Conservation (phyloP, 2,888 invertebrate genomes). For the Yponomeuta malinellus region DNA sequence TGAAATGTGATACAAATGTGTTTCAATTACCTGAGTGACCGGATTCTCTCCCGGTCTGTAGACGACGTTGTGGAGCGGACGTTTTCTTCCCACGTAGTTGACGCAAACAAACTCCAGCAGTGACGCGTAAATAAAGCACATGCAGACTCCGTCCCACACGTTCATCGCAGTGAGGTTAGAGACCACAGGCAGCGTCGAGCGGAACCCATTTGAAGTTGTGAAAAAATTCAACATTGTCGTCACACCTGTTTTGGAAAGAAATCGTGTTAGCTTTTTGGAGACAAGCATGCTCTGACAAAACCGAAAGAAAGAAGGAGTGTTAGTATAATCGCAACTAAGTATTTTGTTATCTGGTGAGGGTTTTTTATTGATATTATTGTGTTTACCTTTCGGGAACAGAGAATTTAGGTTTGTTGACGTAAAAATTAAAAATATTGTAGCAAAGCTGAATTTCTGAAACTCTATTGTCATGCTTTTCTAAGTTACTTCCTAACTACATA, state of each 20-base stretch:
- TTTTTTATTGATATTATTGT: no score
- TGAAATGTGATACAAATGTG: not conserved
- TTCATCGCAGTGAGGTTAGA: conserved; percentile 97
- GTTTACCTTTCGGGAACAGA: no score
- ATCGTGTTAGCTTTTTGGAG: not conserved
- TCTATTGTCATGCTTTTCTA: no score
- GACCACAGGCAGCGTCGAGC: conserved; percentile 93
- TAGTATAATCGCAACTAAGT: not conserved
- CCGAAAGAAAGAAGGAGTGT: no score
- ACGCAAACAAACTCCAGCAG: conserved; percentile 96
- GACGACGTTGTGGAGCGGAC: conserved; percentile 91
- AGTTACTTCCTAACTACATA: no score
- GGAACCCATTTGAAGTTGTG: conserved; percentile 95
- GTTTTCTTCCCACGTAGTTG: conserved; percentile 94
- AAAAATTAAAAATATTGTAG: no score
- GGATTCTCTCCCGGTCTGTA: conserved; percentile 94
- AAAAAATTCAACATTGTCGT: conserved; percentile 99
- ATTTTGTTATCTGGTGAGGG: not conserved
- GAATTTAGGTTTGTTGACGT: no score
- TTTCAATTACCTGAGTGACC: conserved; percentile 85
- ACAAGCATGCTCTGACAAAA: not conserved
- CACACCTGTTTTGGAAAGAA: conserved; percentile 80
- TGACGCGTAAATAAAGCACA: conserved; percentile 97
- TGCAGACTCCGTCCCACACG: conserved; percentile 97
- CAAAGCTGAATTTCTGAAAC: no score